Base-by-base conservation (phyloP, 1,140 invertebrate genomes). In the Bombus terrestris region DNA sequence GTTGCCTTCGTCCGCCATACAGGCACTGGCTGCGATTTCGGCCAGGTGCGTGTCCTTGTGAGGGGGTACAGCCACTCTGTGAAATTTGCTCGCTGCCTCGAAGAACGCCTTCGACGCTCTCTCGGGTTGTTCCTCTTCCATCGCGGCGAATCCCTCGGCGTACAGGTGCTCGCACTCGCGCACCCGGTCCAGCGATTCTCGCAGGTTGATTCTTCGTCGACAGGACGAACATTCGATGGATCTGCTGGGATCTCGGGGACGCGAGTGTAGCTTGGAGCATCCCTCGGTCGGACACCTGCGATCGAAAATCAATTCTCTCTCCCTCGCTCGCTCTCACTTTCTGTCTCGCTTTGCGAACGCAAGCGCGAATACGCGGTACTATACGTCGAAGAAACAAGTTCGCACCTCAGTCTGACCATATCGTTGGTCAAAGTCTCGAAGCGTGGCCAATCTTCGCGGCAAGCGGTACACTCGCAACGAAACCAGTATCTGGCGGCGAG, bases 401-500 rank as follows among this genome's bases (percentile, higher is more conserved):
- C 28, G 1, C 86, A 92, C 93, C 88, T 91, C 8, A 93, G 76
- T 57, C 81, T 82, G 47, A 88, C 85, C 28, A 59, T 37, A 43
- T 95, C 94, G 66, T 94, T 94, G 35, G 94, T 95, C 92, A 97
- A 95, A 82, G 96, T 95, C 68, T 97, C 96, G 83, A 97, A 96
- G 37, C 95, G 92, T 0, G 97, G 97, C 98, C 98, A 98, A 92
- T 98, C 96, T 83, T 98, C 96, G 69, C 93, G 93, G 90, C 98
- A 98, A 3, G 98, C 96, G 75, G 94, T 90, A 92, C 98, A 98
- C 59, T 95, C 93, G 90, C 98, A 98, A 35, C 96, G 94, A 92
- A 98, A 98, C 96, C 97, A 98, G 93, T 98, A 98, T 73, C 98
- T 96, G 22, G 96, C 97, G 6, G 95, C 93, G 2, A 99, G 94